Conservation (phyloP, 30 jellyfish, hydroid and myxozoan genomes). For the Aurelia aurita region DNA sequence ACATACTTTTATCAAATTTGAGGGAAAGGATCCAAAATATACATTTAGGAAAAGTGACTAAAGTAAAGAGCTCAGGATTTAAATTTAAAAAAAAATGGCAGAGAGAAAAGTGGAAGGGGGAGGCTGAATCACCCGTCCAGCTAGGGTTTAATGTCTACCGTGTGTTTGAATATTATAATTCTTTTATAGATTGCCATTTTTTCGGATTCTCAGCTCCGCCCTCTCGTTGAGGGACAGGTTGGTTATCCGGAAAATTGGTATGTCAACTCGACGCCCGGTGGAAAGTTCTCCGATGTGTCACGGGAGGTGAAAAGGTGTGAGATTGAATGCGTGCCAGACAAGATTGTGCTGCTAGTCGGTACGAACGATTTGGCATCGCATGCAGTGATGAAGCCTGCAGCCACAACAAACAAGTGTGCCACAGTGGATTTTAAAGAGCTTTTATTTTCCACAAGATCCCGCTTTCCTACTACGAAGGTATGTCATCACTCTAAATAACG, state of each 20-base stretch:
- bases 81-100: too few relatives aligned
- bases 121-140: too few relatives aligned
- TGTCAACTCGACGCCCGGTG: conserved; percentile 45
- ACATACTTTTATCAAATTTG: too few relatives aligned
- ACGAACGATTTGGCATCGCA: conserved; percentile 10
- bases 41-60: too few relatives aligned
- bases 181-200: conserved; percentile 28
- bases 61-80: too few relatives aligned
- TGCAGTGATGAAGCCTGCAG: neutral
- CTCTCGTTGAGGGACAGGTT: conserved; percentile 5
- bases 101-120: too few relatives aligned
- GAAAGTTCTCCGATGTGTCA: neutral
- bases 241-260: conserved; percentile 19
- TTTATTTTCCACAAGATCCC: neutral
- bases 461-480: conserved; percentile 22
- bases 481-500: neutral
- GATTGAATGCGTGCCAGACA: neutral
- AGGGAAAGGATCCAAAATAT: too few relatives aligned
- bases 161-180: too few relatives aligned
- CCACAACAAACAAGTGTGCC: too few relatives aligned
- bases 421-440: conserved; percentile 6
- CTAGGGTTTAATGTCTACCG: too few relatives aligned
- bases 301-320: neutral
- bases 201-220: conserved; percentile 36
- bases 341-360: conserved; percentile 32